Evolutionary conservation across 2,797 vertebrate species (phyloP).

Genomic region (Garrulus glandarius): DNA sequence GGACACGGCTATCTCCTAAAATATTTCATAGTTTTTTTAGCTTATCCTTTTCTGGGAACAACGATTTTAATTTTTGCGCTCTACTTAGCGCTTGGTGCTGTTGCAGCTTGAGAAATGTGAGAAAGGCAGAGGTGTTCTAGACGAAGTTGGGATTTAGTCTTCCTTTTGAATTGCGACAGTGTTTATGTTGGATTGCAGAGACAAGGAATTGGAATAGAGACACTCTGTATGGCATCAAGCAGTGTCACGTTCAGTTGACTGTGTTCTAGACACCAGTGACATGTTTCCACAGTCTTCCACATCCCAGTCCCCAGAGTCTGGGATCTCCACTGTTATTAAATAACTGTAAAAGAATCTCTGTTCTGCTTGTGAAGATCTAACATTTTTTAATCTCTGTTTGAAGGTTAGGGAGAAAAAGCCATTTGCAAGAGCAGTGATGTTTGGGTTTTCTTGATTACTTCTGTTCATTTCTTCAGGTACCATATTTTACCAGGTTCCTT

Average conservation of each 20-base stretch:
- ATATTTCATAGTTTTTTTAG: neutral
- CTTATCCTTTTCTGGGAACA: neutral
- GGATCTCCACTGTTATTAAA: neutral
- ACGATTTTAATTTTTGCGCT: neutral
- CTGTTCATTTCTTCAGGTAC: neutral
- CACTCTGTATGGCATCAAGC: neutral
- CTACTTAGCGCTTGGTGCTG: neutral
- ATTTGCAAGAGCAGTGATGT: neutral
- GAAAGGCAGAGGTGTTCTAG: neutral
- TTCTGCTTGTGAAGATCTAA: neutral
- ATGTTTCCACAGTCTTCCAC: neutral
- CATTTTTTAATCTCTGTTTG: neutral
- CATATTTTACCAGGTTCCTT: neutral
- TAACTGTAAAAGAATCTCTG: neutral
- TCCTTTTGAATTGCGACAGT: neutral
- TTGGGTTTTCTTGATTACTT: neutral
- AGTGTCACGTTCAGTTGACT: fast-evolving
- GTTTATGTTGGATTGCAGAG: neutral
- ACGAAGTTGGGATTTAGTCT: neutral
- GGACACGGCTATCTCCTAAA: neutral
- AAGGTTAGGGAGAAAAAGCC: neutral
- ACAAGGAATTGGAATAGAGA: neutral
- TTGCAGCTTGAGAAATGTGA: neutral
- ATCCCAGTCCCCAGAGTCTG: neutral
- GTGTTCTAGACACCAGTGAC: neutral